phyloP scores from a whole-genome alignment of 2,113 vertebrate species.

The Catharus bicknelli region DNA sequence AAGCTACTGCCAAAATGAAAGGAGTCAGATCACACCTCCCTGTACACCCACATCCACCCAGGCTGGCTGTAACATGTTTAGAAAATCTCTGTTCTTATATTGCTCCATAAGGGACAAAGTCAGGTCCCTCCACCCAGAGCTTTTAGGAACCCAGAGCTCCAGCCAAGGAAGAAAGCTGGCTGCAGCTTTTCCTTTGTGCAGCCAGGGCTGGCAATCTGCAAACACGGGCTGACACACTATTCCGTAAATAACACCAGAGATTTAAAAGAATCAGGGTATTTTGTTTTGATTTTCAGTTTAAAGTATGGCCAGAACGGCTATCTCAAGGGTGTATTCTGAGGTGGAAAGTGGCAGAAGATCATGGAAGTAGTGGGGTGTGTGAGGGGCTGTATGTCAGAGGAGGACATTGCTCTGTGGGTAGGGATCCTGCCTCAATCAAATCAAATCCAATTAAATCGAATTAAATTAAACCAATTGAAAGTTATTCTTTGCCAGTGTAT shows the following conservation, averaged over 20 bases:
- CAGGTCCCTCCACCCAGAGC: neutral
- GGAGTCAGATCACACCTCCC: neutral
- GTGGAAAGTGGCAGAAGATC: neutral
- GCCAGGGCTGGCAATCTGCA: neutral
- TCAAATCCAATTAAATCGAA: neutral
- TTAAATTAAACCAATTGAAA: neutral
- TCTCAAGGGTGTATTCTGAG: neutral
- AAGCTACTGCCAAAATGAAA: neutral
- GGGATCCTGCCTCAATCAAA: neutral
- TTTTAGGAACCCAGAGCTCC: neutral
- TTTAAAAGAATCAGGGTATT: neutral
- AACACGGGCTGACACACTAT: fast-evolving
- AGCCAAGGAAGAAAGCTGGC: neutral
- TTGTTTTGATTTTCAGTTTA: neutral
- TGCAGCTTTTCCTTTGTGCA: neutral
- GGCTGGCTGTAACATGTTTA: neutral
- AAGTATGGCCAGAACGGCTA: neutral
- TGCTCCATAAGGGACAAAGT: neutral
- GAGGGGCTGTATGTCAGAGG: fast-evolving
- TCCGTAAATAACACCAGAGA: neutral
- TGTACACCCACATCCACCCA: neutral
- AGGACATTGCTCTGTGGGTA: neutral
- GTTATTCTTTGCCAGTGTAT: neutral
- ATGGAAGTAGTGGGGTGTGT: neutral
- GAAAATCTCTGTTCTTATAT: neutral